phyloP scores from a whole-genome alignment of 2,797 vertebrate genomes.

The Sylvia borin region DNA sequence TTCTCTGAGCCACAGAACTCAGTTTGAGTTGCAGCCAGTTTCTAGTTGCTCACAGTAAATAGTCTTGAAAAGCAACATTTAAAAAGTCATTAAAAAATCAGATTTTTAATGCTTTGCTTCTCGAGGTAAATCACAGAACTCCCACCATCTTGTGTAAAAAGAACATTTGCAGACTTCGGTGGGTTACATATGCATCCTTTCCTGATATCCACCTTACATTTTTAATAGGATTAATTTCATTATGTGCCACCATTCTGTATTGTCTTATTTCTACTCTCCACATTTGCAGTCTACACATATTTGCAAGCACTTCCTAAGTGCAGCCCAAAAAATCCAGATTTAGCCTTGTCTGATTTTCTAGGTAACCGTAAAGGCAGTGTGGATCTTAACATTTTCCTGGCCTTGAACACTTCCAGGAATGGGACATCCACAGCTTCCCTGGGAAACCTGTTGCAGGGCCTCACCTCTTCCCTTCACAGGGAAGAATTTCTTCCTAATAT shows the following conservation, averaged over 20 bases:
- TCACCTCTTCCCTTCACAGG: not conserved
- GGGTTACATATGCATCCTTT: not conserved
- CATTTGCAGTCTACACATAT: not conserved
- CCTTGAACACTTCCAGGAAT: not conserved
- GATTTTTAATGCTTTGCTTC: not conserved
- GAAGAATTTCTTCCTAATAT: not conserved
- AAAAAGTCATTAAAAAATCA: not conserved
- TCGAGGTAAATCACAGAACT: not conserved
- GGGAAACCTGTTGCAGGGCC: accelerated
- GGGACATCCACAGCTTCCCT: accelerated
- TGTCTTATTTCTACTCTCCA: not conserved
- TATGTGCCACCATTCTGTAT: not conserved
- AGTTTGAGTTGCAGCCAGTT: not conserved
- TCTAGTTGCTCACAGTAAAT: not conserved
- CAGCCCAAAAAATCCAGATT: not conserved
- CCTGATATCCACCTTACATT: not conserved
- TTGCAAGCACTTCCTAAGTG: not conserved
- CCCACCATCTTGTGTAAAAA: not conserved
- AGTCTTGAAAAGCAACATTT: not conserved
- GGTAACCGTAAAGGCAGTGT: not conserved
- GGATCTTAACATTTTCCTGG: not conserved
- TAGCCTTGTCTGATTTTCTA: not conserved
- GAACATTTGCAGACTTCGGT: not conserved
- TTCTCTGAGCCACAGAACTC: not conserved
- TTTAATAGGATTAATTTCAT: not conserved